A percentile compares a stretch with the other conserved stretches of the same genome.
phyloP scores from a whole-genome alignment of 2,113 vertebrate genomes.

The Amphiprion ocellaris region DNA sequence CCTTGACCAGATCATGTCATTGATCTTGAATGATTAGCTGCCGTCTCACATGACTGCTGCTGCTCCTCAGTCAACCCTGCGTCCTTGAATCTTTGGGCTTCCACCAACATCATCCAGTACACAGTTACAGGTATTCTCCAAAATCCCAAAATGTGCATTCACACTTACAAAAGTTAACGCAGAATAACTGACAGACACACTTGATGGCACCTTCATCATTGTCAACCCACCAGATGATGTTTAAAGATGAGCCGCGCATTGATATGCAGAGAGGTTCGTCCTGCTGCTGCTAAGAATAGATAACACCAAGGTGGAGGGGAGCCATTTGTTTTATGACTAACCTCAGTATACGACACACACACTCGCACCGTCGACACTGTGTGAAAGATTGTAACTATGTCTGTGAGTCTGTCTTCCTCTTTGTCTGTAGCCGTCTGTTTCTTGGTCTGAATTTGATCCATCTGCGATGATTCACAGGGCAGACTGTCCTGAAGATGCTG shows the following conservation, averaged over 20 bases:
- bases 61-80: not conserved
- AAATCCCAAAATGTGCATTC: not conserved
- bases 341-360: constrained; percentile 34
- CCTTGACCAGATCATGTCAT: constrained; percentile 17
- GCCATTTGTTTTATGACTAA: constrained; percentile 48
- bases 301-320: constrained; percentile 44
- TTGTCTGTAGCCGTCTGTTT: constrained; percentile 14
- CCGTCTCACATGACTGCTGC: constrained; percentile 11
- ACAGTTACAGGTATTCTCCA: not conserved
- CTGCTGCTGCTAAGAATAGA: constrained; percentile 62
- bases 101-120: not conserved
- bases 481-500: constrained; percentile 17
- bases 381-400: constrained; percentile 19
- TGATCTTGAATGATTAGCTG: constrained; percentile 30
- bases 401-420: constrained; percentile 17
- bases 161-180: not conserved
- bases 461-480: constrained; percentile 19
- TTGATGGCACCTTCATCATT: not conserved
- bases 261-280: constrained; percentile 53
- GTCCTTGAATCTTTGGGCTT: constrained; percentile 27
- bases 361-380: constrained; percentile 3
- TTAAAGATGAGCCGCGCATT: constrained; percentile 66
- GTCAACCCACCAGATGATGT: constrained; percentile 49
- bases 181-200: not conserved
- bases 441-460: not conserved